Evolutionary conservation across 2,888 invertebrate species (phyloP).

Genomic region (Epinotia ramella): DNA sequence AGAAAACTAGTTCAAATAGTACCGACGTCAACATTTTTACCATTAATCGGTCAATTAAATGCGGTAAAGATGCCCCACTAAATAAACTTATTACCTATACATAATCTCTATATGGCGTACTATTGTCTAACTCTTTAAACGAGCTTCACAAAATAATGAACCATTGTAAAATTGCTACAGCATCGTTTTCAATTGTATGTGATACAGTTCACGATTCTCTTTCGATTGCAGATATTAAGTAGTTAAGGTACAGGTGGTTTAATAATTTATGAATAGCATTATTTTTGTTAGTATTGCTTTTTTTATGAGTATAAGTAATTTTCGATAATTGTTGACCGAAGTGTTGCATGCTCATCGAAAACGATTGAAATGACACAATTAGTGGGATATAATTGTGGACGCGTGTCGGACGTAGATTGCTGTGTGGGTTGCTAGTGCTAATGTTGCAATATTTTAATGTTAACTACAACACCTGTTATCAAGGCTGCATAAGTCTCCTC

Average conservation of each 20-base stretch:
- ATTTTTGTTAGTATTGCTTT: neutral
- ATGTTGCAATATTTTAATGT: conserved; percentile 38
- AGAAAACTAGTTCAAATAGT: neutral
- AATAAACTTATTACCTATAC: neutral
- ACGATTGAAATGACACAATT: conserved; percentile 33
- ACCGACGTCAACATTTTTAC: neutral
- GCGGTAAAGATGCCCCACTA: neutral
- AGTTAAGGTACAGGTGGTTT: neutral
- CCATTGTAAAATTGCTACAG: neutral
- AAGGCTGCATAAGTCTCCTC: conserved; percentile 23
- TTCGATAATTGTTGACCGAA: conserved; percentile 18
- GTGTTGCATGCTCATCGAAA: conserved; percentile 37
- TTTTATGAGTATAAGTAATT: conserved; percentile 20
- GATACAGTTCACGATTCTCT: neutral
- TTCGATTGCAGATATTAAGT: neutral
- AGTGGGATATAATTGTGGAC: conserved; percentile 20
- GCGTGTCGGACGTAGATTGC: conserved; percentile 27
- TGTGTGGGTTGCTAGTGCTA: conserved; percentile 30
- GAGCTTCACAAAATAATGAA: neutral
- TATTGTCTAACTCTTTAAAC: neutral
- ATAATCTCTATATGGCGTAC: neutral
- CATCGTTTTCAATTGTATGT: neutral
- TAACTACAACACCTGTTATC: conserved; percentile 31
- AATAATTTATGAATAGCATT: neutral
- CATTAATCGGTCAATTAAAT: neutral